Base-by-base conservation (phyloP, 92 coral and sea anemone genomes). In the Galaxea fascicularis region DNA sequence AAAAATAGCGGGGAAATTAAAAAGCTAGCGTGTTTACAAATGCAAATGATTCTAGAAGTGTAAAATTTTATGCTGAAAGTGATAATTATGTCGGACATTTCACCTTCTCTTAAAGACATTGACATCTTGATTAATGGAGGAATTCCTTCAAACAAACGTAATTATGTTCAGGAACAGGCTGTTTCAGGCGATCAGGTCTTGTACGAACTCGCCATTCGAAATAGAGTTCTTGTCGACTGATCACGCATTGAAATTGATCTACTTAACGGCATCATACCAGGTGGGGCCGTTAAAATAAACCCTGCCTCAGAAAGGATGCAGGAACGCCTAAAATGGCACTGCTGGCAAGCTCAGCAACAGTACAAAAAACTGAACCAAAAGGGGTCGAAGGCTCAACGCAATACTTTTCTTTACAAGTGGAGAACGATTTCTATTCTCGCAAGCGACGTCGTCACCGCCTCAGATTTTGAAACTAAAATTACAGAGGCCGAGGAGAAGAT, bases 131-230 rank as follows among this genome's bases (percentile, higher is more conserved):
- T 74, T 20, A 52, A 74, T 51, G 80, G 66, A 0, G 49, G 80
- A 74, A 31, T 71, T 26, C 76, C 47, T 26, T 18, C 21, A 30
- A 74, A 74, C 26, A 57, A 52, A 53, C 54, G 29, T 30, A 18
- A 31, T 77, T 77, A 77, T 66, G 18, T 53, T 47, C 26, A 39
- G 28, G 57, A 73, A 20, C 80, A 75, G 52, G 86, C 86, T 44
- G 72, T 80, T 46, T 60, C 77, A 39, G 90, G 73, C 59, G 82
- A 87, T 68, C 86, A 63, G 35, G 87, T 80, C 51, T 62, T 71
- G 75, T 80, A 66, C 63, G 46, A 47, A 52, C 21, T 87, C 52
- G 81, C 86, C 15, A 80, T 87, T 76, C 85, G 79, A 82, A 87
- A 80, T 47, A 72, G 75, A 25, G 41, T 87, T 20, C n/a, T n/a